phyloP scores from a whole-genome alignment of 1,140 invertebrate genomes.

The Drosophila hydei region DNA sequence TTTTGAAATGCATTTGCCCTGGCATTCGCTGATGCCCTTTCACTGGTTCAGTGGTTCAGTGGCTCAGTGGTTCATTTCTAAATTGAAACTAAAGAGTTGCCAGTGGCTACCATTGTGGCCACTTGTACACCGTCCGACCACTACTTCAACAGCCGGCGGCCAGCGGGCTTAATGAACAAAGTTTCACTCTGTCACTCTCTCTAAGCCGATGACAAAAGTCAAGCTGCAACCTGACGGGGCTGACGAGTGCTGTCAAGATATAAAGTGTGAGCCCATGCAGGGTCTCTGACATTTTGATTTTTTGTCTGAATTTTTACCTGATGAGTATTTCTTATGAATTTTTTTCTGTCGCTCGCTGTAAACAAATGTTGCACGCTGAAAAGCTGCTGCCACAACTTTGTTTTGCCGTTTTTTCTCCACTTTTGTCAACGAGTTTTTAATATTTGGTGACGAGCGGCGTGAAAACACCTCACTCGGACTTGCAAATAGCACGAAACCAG shows the following conservation, averaged over 20 bases:
- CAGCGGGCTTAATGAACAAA: conserved; percentile 60
- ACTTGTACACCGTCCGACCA: conserved; percentile 56
- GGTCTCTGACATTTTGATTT: not conserved
- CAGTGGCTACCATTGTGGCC: conserved; percentile 41
- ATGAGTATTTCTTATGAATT: conserved; percentile 4
- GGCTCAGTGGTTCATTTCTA: conserved; percentile 47
- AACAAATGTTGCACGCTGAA: conserved; percentile 17
- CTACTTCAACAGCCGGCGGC: not conserved
- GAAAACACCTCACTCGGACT: conserved; percentile 12
- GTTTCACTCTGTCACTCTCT: conserved; percentile 20
- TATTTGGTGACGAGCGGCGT: conserved; percentile 46
- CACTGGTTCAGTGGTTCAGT: not conserved
- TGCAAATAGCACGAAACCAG: not conserved
- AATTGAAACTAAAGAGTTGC: conserved; percentile 61
- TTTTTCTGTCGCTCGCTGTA: conserved; percentile 3
- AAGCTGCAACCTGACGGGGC: not conserved
- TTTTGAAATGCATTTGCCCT: conserved; percentile 54
- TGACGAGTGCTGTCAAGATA: conserved; percentile 22
- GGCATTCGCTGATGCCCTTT: conserved; percentile 27
- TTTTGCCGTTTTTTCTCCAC: conserved; percentile 17
- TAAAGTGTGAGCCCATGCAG: conserved; percentile 2
- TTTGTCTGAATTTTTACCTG: conserved; percentile 12
- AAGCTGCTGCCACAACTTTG: conserved; percentile 12
- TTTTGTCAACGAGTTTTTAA: conserved; percentile 57
- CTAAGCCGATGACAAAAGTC: conserved; percentile 35